These are phyloP conservation scores for Naja naja DNA, from an alignment of 2,113 vertebrate genomes.

Conservation along the genomic window DNA sequence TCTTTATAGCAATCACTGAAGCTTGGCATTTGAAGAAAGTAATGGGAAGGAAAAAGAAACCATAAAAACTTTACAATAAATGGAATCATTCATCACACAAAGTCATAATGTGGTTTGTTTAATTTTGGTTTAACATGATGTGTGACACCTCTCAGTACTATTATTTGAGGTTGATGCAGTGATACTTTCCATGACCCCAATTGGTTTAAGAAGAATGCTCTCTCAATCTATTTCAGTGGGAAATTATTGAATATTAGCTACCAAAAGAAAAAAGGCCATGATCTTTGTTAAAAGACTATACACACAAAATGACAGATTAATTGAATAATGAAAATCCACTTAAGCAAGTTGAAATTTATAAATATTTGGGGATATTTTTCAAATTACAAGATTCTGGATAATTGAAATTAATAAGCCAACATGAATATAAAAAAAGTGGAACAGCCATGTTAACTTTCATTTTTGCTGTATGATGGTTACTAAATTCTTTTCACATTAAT, in stretches of 20 bases:
- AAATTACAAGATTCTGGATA: neutral
- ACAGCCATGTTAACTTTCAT: neutral
- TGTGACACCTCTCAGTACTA: neutral
- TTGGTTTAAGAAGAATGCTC: neutral
- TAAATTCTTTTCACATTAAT: neutral
- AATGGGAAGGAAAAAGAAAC: neutral
- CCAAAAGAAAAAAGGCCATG: neutral
- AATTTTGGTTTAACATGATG: neutral
- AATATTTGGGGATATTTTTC: neutral
- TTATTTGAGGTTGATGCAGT: neutral
- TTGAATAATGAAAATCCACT: neutral
- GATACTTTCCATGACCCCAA: neutral
- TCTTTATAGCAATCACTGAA: neutral
- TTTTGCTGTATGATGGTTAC: neutral
- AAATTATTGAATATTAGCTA: neutral
- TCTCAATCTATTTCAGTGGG: neutral
- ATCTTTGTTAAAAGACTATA: neutral
- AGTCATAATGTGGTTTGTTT: neutral
- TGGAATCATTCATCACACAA: neutral
- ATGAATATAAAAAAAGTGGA: neutral
- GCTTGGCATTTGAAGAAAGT: neutral
- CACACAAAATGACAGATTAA: neutral
- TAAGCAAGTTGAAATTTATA: neutral
- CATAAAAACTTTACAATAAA: neutral
- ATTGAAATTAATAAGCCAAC: neutral